A percentile compares a stretch with the other conserved stretches of the same genome.
phyloP scores from a whole-genome alignment of 35 echinoderm and acorn worm genomes.

The Ophioderma brevispina region DNA sequence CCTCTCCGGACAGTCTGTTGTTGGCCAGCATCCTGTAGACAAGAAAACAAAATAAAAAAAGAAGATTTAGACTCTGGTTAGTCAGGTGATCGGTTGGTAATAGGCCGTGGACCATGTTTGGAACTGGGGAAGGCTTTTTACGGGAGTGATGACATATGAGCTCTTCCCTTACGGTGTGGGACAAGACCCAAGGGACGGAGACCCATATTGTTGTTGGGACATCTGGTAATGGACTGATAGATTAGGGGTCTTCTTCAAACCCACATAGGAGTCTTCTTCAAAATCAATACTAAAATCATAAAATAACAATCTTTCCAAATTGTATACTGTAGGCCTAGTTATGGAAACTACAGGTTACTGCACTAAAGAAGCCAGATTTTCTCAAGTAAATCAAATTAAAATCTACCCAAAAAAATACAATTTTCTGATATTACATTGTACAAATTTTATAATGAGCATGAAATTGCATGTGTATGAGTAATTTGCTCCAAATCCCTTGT shows the following conservation, averaged over 20 bases:
- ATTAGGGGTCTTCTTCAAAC: background rate
- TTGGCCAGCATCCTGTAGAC: background rate
- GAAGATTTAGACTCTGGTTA: background rate
- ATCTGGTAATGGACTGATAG: background rate
- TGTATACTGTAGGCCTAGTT: too few species aligned
- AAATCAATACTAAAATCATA: too few species aligned
- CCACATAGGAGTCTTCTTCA: background rate
- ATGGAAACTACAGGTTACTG: too few species aligned
- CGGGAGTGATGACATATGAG: background rate
- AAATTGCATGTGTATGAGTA: too few species aligned
- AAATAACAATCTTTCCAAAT: too few species aligned
- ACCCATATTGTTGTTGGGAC: background rate
- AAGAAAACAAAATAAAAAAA: background rate
- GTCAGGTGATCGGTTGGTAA: constrained; percentile 2
- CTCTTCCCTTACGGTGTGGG: background rate
- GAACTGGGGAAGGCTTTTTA: background rate
- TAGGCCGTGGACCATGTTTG: background rate
- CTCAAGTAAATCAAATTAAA: too few species aligned
- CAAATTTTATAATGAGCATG: too few species aligned
- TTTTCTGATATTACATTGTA: too few species aligned
- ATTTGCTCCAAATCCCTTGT: too few species aligned
- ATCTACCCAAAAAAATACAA: too few species aligned
- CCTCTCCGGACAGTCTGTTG: background rate
- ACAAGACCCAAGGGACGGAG: background rate
- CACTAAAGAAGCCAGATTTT: too few species aligned